Conservation (phyloP, 2,797 vertebrate species). For the Eupleurogrammus muticus region DNA sequence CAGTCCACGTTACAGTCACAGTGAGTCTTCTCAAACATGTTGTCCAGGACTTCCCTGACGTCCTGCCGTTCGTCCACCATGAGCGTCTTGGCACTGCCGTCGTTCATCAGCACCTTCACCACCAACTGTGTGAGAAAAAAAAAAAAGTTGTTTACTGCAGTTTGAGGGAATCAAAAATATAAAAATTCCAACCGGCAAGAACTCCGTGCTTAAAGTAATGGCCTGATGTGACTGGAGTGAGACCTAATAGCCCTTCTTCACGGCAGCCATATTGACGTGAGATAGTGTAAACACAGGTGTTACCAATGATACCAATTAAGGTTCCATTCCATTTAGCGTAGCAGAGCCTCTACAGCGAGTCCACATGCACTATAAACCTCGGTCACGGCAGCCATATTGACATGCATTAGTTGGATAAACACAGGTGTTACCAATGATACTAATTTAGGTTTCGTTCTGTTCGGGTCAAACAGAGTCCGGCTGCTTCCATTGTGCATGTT, state of each 20-base stretch:
- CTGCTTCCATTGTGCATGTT: no score
- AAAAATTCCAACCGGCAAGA: not conserved
- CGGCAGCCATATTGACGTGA: no score
- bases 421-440: no score
- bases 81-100: slow-evolving; percentile 92
- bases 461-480: no score
- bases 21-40: slow-evolving; percentile 94
- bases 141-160: not conserved
- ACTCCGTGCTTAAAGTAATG: not conserved
- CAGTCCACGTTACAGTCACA: slow-evolving; percentile 90
- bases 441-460: no score
- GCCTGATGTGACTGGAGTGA: not conserved
- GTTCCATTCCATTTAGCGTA: no score
- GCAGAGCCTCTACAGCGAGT: no score
- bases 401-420: no score
- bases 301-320: no score
- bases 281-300: no score
- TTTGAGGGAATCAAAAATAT: not conserved
- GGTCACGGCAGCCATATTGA: no score
- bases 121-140: slow-evolving; percentile 86
- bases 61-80: slow-evolving; percentile 93
- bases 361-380: no score
- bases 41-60: slow-evolving; percentile 89
- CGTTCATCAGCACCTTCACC: slow-evolving; percentile 90
- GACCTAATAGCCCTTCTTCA: not conserved